phyloP scores from a whole-genome alignment of 2,113 vertebrate species.

The Holacanthus passer region DNA sequence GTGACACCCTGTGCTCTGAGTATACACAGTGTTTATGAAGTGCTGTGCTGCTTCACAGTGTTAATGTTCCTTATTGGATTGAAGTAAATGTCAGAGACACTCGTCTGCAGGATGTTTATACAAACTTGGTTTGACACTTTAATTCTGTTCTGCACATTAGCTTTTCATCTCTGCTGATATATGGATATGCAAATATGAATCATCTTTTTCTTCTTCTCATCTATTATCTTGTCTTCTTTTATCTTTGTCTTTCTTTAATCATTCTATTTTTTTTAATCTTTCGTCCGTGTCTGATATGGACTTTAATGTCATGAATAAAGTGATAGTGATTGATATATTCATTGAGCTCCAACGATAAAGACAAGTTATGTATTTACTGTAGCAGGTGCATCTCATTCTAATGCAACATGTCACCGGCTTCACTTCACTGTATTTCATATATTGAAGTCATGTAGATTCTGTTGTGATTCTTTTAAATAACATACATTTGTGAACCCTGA shows the following conservation, averaged over 20 bases:
- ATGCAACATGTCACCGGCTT: not conserved
- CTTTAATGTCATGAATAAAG: not conserved
- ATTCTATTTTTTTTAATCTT: not conserved
- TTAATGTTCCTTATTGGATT: not conserved
- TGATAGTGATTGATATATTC: not conserved
- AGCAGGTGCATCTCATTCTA: not conserved
- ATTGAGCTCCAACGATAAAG: not conserved
- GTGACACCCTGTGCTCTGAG: not conserved
- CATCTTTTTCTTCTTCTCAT: not conserved
- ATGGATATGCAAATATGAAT: not conserved
- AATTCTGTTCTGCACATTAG: not conserved
- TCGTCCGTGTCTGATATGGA: not conserved
- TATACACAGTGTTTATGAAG: no score
- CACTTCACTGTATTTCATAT: not conserved
- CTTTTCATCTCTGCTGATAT: not conserved
- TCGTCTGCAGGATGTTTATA: not conserved
- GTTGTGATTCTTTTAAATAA: not conserved
- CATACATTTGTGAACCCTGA: no score
- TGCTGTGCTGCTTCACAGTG: no score
- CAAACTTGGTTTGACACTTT: constrained; percentile 2
- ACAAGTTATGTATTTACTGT: not conserved
- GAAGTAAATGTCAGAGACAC: not conserved
- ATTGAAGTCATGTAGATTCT: not conserved
- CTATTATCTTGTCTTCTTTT: not conserved
- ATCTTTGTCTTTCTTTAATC: not conserved